Evolutionary conservation across 2,797 vertebrate species (phyloP), one percentile per base, ranked within the genome.

Genomic region (Phoebastria nigripes): DNA sequence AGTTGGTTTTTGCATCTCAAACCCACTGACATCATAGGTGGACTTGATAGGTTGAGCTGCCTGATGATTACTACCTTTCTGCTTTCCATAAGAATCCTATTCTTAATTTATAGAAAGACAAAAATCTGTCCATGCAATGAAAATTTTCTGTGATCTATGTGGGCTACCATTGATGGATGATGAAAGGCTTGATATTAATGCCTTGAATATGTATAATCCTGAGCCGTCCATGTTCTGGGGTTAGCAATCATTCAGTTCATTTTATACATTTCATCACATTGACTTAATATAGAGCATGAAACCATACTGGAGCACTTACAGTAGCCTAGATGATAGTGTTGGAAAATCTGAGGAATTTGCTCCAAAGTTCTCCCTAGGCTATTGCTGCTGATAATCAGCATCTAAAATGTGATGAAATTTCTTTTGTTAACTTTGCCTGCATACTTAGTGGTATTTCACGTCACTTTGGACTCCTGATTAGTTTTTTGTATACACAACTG

Each of bases 381-480:
- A 96, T 85, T 94, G 81, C 94, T 95, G 89, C 88, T 80, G 93
- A 96, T 96, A 97, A 94, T 93, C 92, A 93, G 94, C 94, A 93
- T 95, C 92, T 95, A 87, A 97, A 96, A 93, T 95, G 90, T 90
- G 94, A 93, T 87, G 94, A 96, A 97, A 93, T 93, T 91, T 42
- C 95, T 91, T 95, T 96, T 97, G 94, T 97, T 97, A 97, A 97
- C 87, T 95, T 96, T 90, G 77, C 86, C 91, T 92, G 85, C 91
- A 90, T 82, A 94, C 81, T 96, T 94, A 82, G 86, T 82, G 96
- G 88, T 87, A 96, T 96, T 97, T 96, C 94, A 90, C 78, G 9
- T 97, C 94, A 93, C 94, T 96, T 95, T 94, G 94, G 95, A 52
- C 82, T 94, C 86, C 80, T 94, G 96, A 96, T 97, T 95, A 95